Percentiles rank a stretch among this genome's conserved stretches.
Evolutionary conservation across 2,113 vertebrate genomes (phyloP).

Genomic region (Gobio gobio): DNA sequence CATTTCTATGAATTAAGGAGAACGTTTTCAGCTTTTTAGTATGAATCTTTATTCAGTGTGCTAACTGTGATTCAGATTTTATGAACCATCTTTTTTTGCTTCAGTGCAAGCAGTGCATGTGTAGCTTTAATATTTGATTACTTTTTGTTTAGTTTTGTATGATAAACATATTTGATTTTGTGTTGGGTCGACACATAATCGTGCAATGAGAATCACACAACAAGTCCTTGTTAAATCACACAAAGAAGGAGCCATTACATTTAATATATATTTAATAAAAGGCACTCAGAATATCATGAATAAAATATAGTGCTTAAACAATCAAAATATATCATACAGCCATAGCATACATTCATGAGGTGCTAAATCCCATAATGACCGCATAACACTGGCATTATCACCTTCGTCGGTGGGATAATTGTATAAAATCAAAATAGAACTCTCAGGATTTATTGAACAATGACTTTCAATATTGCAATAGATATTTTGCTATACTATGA

Average conservation of each 20-base stretch:
- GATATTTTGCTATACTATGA: conserved; percentile 26
- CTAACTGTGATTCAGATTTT: too few relatives aligned
- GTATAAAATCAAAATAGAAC: conserved; percentile 37
- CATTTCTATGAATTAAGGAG: too few relatives aligned
- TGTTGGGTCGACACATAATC: background rate
- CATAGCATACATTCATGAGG: conserved; percentile 60
- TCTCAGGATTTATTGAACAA: background rate
- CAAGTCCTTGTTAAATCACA: conserved; percentile 19
- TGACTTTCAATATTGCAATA: conserved; percentile 21
- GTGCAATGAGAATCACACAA: background rate
- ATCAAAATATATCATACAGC: conserved; percentile 61
- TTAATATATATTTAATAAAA: conserved; percentile 75
- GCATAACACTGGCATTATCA: conserved; percentile 44
- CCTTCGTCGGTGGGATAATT: conserved; percentile 7
- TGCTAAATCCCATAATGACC: conserved; percentile 44
- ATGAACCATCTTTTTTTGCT: too few relatives aligned
- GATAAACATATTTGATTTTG: background rate
- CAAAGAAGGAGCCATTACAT: conserved; percentile 42
- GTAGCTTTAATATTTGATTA: background rate
- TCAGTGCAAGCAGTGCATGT: too few relatives aligned
- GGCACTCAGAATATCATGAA: conserved; percentile 76
- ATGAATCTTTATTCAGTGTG: too few relatives aligned
- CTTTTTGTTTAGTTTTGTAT: background rate
- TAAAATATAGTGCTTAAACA: conserved; percentile 68
- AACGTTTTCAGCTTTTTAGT: too few relatives aligned